Percentiles rank a stretch among this genome's conserved stretches.
phyloP scores from a whole-genome alignment of 2,888 invertebrate genomes.

The Hypercompe scribonia region DNA sequence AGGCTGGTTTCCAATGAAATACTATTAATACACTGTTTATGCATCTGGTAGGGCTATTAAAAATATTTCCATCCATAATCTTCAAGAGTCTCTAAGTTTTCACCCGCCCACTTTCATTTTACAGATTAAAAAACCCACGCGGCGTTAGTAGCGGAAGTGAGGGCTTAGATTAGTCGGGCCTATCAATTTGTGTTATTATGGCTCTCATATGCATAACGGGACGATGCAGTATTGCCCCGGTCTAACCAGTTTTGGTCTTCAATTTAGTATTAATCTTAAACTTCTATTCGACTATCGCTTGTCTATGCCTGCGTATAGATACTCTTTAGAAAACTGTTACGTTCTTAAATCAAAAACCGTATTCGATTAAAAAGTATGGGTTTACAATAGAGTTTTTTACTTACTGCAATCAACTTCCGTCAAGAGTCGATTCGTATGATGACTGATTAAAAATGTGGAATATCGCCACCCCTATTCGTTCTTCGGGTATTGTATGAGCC shows the following conservation, averaged over 20 bases:
- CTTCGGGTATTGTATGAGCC: too few relatives aligned
- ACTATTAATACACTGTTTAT: too few relatives aligned
- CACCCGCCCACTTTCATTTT: not conserved
- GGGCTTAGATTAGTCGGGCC: not conserved
- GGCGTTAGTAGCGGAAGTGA: not conserved
- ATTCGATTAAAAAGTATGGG: not conserved
- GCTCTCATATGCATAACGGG: not conserved
- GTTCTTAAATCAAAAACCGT: not conserved
- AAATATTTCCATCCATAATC: not conserved
- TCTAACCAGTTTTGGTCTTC: not conserved
- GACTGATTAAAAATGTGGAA: too few relatives aligned
- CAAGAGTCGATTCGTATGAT: too few relatives aligned
- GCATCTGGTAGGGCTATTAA: not conserved
- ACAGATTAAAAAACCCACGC: not conserved
- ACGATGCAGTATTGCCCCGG: slow-evolving; percentile 2
- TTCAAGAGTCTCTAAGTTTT: not conserved
- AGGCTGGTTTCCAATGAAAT: not conserved
- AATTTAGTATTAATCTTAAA: not conserved
- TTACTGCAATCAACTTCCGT: too few relatives aligned
- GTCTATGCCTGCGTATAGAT: not conserved
- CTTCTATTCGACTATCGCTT: not conserved
- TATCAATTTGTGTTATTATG: not conserved
- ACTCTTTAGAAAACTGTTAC: not conserved
- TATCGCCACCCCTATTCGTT: too few relatives aligned
- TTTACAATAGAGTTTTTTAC: too few relatives aligned